These are phyloP conservation scores for Gymnothorax javanicus DNA, from an alignment of 2,797 vertebrate genomes.

Conservation along the genomic window DNA sequence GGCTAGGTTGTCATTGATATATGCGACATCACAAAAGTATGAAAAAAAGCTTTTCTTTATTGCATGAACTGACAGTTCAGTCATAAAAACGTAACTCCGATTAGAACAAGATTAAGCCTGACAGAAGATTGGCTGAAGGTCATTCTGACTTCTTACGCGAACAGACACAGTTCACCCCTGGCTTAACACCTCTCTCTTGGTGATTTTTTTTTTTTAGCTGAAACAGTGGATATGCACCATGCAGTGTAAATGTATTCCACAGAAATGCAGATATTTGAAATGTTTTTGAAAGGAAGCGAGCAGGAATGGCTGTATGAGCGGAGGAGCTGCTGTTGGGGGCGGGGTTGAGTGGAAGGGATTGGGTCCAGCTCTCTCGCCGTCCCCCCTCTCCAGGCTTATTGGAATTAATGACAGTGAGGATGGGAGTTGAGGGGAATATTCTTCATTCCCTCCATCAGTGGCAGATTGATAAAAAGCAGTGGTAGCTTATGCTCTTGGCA, in stretches of 20 bases:
- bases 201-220: slow-evolving; percentile 57
- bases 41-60: too few relatives aligned
- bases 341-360: slow-evolving; percentile 56
- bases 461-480: slow-evolving; percentile 3
- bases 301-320: slow-evolving; percentile 45
- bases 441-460: neutral
- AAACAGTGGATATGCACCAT: slow-evolving; percentile 36
- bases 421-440: neutral
- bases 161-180: slow-evolving; percentile 39
- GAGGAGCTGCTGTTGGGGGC: slow-evolving; percentile 27
- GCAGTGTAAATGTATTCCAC: slow-evolving; percentile 13
- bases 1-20: neutral
- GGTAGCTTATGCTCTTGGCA: neutral
- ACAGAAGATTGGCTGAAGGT: neutral
- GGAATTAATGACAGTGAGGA: neutral
- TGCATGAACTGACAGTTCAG: neutral
- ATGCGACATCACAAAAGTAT: too few relatives aligned
- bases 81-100: neutral
- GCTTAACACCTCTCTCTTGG: slow-evolving; percentile 51
- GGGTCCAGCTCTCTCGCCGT: slow-evolving; percentile 38
- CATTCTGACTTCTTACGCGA: neutral
- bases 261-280: neutral
- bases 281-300: slow-evolving; percentile 7
- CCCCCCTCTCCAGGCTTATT: slow-evolving; percentile 15
- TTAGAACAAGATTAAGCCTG: neutral